phyloP scores from a whole-genome alignment of 2,113 vertebrate species.

The Paramormyrops kingsleyae region DNA sequence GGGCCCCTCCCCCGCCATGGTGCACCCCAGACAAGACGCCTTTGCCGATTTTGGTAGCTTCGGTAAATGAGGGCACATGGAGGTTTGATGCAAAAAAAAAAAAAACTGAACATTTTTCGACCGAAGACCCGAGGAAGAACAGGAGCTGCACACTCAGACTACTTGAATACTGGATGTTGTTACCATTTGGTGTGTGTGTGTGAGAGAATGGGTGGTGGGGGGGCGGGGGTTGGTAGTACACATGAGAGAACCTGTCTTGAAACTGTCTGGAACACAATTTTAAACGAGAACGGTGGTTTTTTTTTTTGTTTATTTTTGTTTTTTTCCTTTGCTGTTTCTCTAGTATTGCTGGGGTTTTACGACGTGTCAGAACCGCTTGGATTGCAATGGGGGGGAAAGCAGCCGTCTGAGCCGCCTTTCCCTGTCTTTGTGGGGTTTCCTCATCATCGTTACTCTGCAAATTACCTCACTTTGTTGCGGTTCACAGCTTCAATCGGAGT shows the following conservation, averaged over 20 bases:
- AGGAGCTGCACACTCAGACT: constrained; percentile 55
- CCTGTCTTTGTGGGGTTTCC: background rate
- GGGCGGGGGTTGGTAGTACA: background rate
- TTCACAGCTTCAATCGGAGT: constrained; percentile 21
- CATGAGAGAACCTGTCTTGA: background rate
- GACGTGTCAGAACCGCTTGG: background rate
- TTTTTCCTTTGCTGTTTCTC: constrained; percentile 22
- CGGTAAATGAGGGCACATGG: constrained; percentile 76
- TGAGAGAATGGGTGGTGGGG: background rate
- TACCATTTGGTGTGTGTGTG: constrained; percentile 12
- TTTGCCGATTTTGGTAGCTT: constrained; percentile 97
- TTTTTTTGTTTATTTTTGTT: background rate
- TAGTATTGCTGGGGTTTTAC: background rate
- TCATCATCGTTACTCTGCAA: constrained; percentile 17
- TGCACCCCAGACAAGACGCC: constrained; percentile 94
- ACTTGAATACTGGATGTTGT: constrained; percentile 34
- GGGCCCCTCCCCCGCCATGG: constrained; percentile 60
- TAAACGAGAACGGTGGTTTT: background rate
- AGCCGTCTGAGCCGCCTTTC: background rate
- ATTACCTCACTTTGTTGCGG: constrained; percentile 34
- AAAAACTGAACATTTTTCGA: background rate
- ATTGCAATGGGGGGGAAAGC: background rate
- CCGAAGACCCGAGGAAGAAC: constrained; percentile 56
- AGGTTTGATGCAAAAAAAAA: background rate
- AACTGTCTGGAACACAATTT: constrained; percentile 16